These are phyloP conservation scores for Melieria crassipennis DNA, from an alignment of 2,888 invertebrate species.

Conservation along the genomic window DNA sequence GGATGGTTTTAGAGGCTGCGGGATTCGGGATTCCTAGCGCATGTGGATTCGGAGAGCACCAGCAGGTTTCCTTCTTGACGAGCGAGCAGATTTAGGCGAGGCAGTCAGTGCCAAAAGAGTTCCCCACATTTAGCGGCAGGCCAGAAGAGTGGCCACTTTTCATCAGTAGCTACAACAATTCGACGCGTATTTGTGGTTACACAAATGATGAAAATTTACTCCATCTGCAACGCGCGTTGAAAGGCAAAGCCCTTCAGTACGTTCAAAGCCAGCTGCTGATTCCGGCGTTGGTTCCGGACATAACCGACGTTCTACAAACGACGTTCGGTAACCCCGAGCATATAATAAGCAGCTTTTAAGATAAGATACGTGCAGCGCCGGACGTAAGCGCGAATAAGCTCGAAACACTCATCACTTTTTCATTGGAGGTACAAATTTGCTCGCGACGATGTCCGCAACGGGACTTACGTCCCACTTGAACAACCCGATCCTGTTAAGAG, in stretches of 20 bases:
- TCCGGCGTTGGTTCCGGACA: slow-evolving; percentile 34
- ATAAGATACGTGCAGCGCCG: slow-evolving; percentile 29
- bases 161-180: slow-evolving; percentile 33
- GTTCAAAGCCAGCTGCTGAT: slow-evolving; percentile 32
- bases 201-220: slow-evolving; percentile 36
- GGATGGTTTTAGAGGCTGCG: background rate
- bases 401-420: slow-evolving; percentile 21
- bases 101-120: slow-evolving; percentile 27
- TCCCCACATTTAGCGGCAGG: slow-evolving; percentile 33
- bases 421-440: slow-evolving; percentile 12
- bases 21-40: too few relatives aligned
- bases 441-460: slow-evolving; percentile 5
- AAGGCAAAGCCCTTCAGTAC: slow-evolving; percentile 34
- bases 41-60: background rate
- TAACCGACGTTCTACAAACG: slow-evolving; percentile 37
- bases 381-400: slow-evolving; percentile 30
- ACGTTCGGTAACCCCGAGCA: slow-evolving; percentile 35
- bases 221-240: slow-evolving; percentile 32
- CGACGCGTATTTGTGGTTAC: slow-evolving; percentile 27
- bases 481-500: slow-evolving; percentile 15
- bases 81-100: slow-evolving; percentile 14
- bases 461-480: slow-evolving; percentile 15
- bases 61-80: background rate
- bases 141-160: slow-evolving; percentile 39
- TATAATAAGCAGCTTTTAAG: slow-evolving; percentile 31